phyloP scores from a whole-genome alignment of 2,888 invertebrate genomes.

The Heliconius aoede region DNA sequence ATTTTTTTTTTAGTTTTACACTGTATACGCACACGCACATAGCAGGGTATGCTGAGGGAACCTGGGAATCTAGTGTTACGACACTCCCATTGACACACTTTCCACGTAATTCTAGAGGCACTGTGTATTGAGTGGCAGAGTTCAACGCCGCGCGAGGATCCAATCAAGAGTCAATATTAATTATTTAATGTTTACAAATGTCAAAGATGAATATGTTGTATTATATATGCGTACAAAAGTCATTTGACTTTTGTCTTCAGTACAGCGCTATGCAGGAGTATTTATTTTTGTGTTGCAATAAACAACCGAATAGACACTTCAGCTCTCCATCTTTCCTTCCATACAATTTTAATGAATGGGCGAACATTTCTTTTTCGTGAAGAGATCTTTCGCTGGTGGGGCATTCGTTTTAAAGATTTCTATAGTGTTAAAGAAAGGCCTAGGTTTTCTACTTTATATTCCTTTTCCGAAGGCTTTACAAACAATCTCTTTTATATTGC shows the following conservation, averaged over 20 bases:
- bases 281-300: constrained; percentile 12
- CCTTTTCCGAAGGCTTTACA: constrained; percentile 20
- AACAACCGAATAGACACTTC: constrained; percentile 16
- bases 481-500: constrained; percentile 24
- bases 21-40: too few species aligned
- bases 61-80: too few species aligned
- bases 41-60: too few species aligned
- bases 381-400: constrained; percentile 37
- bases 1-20: too few species aligned
- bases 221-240: not conserved
- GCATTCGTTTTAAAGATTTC: constrained; percentile 50
- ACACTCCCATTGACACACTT: too few species aligned
- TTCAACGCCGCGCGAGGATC: too few species aligned
- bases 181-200: not conserved
- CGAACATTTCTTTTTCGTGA: constrained; percentile 27
- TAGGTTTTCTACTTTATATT: constrained; percentile 23
- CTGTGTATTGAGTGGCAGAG: too few species aligned
- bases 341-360: constrained; percentile 29
- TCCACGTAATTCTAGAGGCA: too few species aligned
- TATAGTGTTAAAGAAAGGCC: constrained; percentile 50
- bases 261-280: not conserved
- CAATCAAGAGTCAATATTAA: too few species aligned
- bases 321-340: constrained; percentile 24
- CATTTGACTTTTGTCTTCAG: not conserved
- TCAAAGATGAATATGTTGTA: not conserved